Evolutionary conservation across 2,797 vertebrate species (phyloP).

Genomic region (Todus mexicanus): DNA sequence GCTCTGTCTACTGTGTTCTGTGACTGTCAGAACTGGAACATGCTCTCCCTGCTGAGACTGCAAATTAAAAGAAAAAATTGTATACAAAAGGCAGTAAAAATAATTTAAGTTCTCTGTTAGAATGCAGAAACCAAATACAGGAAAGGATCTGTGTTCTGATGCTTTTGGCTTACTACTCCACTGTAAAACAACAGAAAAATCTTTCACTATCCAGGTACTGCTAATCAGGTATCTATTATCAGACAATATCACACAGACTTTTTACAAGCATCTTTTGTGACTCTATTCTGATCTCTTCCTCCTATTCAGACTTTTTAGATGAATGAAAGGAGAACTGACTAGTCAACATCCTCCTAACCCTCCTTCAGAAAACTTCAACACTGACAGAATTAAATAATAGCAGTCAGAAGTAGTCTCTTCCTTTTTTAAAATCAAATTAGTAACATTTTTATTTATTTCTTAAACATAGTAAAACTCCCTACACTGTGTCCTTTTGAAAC

Average conservation of each 20-base stretch:
- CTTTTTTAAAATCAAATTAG: neutral
- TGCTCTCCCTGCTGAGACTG: neutral
- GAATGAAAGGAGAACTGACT: neutral
- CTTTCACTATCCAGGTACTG: neutral
- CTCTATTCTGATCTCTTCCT: neutral
- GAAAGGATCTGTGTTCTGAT: neutral
- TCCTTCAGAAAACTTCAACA: neutral
- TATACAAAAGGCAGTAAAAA: neutral
- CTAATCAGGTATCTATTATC: neutral
- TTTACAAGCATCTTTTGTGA: neutral
- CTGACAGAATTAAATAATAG: neutral
- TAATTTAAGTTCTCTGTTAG: neutral
- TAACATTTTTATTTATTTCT: neutral
- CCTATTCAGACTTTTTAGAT: neutral
- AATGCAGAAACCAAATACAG: neutral
- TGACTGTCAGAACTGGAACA: neutral
- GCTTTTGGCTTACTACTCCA: neutral
- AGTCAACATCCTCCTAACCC: neutral
- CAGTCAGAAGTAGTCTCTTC: neutral
- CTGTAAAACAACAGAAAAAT: neutral
- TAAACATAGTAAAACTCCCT: neutral
- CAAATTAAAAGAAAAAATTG: neutral
- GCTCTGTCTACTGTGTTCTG: neutral
- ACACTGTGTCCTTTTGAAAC: neutral
- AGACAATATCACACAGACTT: neutral